Conservation (phyloP, 2,113 vertebrate genomes). For the Lota lota region DNA sequence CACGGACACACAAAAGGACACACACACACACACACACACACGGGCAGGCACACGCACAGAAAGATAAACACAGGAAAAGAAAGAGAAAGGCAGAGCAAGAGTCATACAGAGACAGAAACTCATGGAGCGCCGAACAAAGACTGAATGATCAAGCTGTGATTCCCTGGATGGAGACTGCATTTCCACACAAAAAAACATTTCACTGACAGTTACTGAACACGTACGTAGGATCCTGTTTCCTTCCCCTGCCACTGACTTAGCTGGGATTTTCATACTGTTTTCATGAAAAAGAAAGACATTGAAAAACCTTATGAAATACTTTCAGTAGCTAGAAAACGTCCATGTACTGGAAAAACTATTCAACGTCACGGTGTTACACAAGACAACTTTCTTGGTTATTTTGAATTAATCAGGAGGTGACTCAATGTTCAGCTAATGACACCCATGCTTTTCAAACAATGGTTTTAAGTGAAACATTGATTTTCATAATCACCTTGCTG, state of each 20-base stretch:
- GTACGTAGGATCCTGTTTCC: constrained; percentile 43
- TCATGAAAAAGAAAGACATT: too few species aligned
- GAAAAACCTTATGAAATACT: too few species aligned
- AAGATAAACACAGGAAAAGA: too few species aligned
- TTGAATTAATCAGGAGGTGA: too few species aligned
- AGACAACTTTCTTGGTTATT: too few species aligned
- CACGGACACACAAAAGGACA: not conserved
- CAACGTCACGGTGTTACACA: too few species aligned
- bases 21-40: too few species aligned
- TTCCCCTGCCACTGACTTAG: too few species aligned
- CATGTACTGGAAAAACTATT: too few species aligned
- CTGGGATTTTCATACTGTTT: too few species aligned
- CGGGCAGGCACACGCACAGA: too few species aligned
- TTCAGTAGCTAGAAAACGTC: too few species aligned
- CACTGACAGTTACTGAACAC: constrained; percentile 4
- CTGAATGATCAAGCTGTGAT: constrained; percentile 31
- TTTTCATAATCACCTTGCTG: constrained; percentile 50
- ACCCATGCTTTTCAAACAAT: constrained; percentile 50
- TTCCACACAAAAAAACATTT: constrained; percentile 21
- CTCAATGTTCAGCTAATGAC: constrained; percentile 48
- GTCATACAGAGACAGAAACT: not conserved
- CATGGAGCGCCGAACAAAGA: constrained; percentile 7
- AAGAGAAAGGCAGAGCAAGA: constrained; percentile 4
- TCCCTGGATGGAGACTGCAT: constrained; percentile 26
- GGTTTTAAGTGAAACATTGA: constrained; percentile 41